phyloP scores from a whole-genome alignment of 2,797 vertebrate species.

The Gephyroberyx darwinii region DNA sequence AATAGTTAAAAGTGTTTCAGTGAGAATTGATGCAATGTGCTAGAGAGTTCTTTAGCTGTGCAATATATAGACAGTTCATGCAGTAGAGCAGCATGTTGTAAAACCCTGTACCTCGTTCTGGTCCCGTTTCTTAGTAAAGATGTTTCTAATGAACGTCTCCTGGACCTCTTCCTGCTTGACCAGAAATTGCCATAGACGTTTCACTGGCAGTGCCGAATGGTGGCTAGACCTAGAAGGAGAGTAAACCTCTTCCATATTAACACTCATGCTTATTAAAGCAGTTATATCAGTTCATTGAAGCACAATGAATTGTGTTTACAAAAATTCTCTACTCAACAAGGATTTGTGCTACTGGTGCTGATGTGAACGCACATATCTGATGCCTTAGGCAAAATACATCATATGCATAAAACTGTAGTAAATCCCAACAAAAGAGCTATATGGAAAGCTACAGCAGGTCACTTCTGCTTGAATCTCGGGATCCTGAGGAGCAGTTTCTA shows the following conservation, averaged over 20 bases:
- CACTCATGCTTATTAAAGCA: constrained; percentile 31
- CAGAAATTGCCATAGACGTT: constrained; percentile 95
- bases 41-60: constrained; percentile 6
- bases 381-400: constrained; percentile 36
- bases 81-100: constrained; percentile 16
- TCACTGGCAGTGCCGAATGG: constrained; percentile 88
- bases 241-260: constrained; percentile 22
- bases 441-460: constrained; percentile 17
- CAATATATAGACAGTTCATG: constrained; percentile 37
- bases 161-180: constrained; percentile 96
- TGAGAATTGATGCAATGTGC: constrained; percentile 26
- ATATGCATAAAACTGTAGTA: constrained; percentile 16
- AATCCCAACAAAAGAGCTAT: constrained; percentile 3
- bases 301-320: constrained; percentile 17
- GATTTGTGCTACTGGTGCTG: constrained; percentile 21
- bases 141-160: constrained; percentile 97
- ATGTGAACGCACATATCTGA: constrained; percentile 14
- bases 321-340: constrained; percentile 4
- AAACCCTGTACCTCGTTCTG: constrained; percentile 85
- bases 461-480: constrained; percentile 7
- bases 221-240: constrained; percentile 84
- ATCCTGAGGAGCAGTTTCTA: not conserved
- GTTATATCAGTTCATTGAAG: constrained; percentile 31
- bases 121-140: constrained; percentile 92
- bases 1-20: constrained; percentile 51